Evolutionary conservation across 2,113 vertebrate species (phyloP).

Genomic region (Toxotes jaculatrix): DNA sequence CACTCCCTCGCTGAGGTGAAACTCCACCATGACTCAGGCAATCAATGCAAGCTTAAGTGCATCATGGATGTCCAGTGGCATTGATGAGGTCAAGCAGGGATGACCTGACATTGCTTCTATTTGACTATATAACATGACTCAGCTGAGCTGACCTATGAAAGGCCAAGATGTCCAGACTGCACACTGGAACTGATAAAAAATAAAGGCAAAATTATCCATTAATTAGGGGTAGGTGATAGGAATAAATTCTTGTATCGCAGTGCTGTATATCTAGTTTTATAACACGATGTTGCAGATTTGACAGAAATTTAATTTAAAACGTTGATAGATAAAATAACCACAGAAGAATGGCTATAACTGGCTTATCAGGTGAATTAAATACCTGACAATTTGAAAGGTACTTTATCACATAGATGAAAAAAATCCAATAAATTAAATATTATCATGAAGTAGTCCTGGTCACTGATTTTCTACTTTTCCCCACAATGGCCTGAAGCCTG

Average conservation of each 20-base stretch:
- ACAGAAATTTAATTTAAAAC: background rate
- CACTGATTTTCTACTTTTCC: too few relatives aligned
- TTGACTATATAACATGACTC: background rate
- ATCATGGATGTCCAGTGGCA: constrained; percentile 13
- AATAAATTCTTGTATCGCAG: background rate
- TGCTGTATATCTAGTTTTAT: background rate
- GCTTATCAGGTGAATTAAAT: too few relatives aligned
- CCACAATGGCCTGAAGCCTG: too few relatives aligned
- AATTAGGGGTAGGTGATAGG: background rate
- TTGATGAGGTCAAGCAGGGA: background rate
- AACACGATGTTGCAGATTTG: background rate
- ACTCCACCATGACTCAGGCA: constrained; percentile 12
- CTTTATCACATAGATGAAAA: too few relatives aligned
- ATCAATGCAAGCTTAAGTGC: constrained; percentile 34
- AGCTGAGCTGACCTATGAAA: background rate
- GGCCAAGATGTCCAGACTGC: background rate
- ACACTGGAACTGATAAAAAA: background rate
- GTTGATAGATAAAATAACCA: too few relatives aligned
- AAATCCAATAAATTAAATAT: too few relatives aligned
- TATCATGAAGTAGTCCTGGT: too few relatives aligned
- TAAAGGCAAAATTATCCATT: background rate
- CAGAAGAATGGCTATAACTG: too few relatives aligned
- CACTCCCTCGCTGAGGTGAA: constrained; percentile 9
- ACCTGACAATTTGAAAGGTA: too few relatives aligned
- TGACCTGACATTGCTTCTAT: background rate